These are phyloP conservation scores for Neopelma chrysocephalum DNA, from an alignment of 2,797 vertebrate species.

Conservation along the genomic window DNA sequence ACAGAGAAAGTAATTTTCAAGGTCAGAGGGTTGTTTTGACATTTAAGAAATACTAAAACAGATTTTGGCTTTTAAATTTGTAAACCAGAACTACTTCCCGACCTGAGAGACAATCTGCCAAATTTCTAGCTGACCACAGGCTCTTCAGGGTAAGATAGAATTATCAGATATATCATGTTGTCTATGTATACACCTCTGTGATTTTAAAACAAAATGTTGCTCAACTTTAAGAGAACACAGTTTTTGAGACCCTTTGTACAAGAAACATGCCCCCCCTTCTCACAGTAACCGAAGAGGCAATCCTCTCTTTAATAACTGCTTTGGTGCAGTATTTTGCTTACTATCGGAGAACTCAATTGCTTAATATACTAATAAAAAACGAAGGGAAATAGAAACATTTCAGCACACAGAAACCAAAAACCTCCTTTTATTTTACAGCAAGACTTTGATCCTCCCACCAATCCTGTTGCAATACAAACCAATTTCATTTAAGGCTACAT, in stretches of 20 bases:
- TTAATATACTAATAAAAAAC: constrained; percentile 62
- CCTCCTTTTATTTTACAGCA: constrained; percentile 41
- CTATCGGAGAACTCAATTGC: constrained; percentile 54
- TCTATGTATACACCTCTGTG: background rate
- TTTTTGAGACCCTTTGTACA: constrained; percentile 29
- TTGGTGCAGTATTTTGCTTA: constrained; percentile 54
- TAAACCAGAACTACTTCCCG: constrained; percentile 72
- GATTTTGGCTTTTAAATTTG: constrained; percentile 73
- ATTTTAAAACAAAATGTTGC: constrained; percentile 65
- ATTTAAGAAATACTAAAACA: constrained; percentile 59
- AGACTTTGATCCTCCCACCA: constrained; percentile 29
- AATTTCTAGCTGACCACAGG: constrained; percentile 67
- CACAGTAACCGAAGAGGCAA: constrained; percentile 47
- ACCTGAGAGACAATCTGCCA: constrained; percentile 68
- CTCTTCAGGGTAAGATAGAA: constrained; percentile 68
- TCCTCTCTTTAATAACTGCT: constrained; percentile 32
- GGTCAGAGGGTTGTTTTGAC: constrained; percentile 44
- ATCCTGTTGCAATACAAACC: constrained; percentile 11
- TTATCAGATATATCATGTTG: constrained; percentile 22
- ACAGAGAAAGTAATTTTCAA: constrained; percentile 29
- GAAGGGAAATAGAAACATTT: background rate
- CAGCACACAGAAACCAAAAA: background rate
- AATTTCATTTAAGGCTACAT: background rate
- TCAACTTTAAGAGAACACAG: constrained; percentile 40
- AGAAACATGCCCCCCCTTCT: constrained; percentile 38